Percentiles rank a stretch among this genome's conserved stretches.
Evolutionary conservation across 2,113 vertebrate species (phyloP).

Genomic region (Fulica atra): DNA sequence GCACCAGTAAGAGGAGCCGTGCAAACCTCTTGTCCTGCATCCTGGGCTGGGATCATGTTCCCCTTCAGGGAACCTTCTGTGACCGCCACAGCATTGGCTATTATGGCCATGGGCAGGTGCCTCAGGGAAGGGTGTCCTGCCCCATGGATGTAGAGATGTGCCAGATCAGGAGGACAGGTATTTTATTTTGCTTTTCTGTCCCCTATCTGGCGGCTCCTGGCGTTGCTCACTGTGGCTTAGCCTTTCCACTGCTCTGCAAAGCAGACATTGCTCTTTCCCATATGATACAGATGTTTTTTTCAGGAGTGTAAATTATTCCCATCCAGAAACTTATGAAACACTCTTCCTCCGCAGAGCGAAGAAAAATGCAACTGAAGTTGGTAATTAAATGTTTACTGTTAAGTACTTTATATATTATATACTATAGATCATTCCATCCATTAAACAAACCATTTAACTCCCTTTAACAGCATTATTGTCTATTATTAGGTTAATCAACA

Average conservation of each 20-base stretch:
- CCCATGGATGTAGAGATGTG: background rate
- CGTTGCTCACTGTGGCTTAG: background rate
- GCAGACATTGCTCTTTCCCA: background rate
- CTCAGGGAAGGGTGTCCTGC: background rate
- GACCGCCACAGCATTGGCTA: background rate
- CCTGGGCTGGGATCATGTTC: background rate
- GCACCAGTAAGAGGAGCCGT: background rate
- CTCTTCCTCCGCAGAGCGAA: background rate
- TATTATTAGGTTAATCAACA: conserved; percentile 72
- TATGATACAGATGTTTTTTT: conserved; percentile 4
- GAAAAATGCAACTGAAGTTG: conserved; percentile 52
- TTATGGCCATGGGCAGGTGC: background rate
- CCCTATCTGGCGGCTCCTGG: background rate
- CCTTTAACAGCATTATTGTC: conserved; percentile 55
- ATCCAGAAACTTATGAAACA: conserved; percentile 40
- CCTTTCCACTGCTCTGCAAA: background rate
- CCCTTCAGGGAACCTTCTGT: background rate
- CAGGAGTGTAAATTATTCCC: conserved; percentile 43
- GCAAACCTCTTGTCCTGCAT: background rate
- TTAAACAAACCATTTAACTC: conserved; percentile 68
- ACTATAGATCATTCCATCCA: conserved; percentile 54
- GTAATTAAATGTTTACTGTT: conserved; percentile 73
- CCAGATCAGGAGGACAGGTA: background rate
- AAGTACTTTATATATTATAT: conserved; percentile 59
- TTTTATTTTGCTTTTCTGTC: background rate